A percentile compares a stretch with the other conserved stretches of the same genome.
Conservation (phyloP, 2,113 vertebrate species). For the Ellobius talpinus region DNA sequence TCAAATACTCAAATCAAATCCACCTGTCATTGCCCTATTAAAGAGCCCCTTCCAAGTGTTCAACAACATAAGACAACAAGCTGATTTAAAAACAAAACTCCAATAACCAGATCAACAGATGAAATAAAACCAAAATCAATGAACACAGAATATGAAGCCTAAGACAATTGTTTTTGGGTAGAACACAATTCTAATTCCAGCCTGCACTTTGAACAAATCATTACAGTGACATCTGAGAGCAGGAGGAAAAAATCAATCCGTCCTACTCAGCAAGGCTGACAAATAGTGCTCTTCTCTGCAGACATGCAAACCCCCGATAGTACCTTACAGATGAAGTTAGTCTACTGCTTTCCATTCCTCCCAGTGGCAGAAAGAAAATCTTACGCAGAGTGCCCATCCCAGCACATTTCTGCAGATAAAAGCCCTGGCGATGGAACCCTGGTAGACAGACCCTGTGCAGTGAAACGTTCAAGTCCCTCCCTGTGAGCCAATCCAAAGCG, state of each 20-base stretch:
- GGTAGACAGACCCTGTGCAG: slow-evolving; percentile 73
- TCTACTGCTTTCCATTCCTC: slow-evolving; percentile 66
- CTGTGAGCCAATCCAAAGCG: slow-evolving; percentile 81
- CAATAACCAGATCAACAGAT: neutral
- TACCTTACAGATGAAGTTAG: slow-evolving; percentile 81
- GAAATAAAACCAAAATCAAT: slow-evolving; percentile 55
- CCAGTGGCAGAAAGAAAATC: slow-evolving; percentile 69
- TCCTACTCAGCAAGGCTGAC: neutral
- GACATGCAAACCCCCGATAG: slow-evolving; percentile 49
- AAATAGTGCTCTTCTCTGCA: neutral
- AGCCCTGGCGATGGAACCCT: slow-evolving; percentile 71
- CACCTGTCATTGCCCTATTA: neutral
- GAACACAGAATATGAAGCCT: slow-evolving; percentile 18
- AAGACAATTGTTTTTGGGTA: neutral
- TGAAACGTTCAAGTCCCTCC: slow-evolving; percentile 78
- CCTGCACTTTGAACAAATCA: slow-evolving; percentile 61
- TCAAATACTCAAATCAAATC: slow-evolving; percentile 2
- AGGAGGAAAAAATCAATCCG: slow-evolving; percentile 22
- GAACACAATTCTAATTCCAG: neutral
- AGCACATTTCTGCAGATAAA: slow-evolving; percentile 84
- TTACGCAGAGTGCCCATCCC: slow-evolving; percentile 56
- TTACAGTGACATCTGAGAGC: slow-evolving; percentile 49
- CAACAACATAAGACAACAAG: slow-evolving; percentile 19
- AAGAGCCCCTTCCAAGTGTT: neutral
- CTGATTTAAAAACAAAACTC: neutral